phyloP scores from a whole-genome alignment of 2,113 vertebrate genomes.

The Amphiprion ocellaris region DNA sequence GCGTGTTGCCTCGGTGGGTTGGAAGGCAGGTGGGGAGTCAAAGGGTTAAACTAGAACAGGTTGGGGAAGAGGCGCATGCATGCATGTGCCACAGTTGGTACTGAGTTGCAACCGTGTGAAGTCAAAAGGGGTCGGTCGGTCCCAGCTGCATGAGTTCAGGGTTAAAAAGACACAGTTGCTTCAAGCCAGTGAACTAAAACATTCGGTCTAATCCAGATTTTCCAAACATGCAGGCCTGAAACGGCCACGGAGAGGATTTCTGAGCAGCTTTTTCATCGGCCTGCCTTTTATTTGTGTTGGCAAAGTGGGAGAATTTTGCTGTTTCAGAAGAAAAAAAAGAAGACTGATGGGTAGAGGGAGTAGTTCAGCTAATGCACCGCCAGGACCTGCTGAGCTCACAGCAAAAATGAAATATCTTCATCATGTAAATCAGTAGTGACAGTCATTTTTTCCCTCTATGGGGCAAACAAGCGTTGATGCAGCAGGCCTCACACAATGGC shows the following conservation, averaged over 20 bases:
- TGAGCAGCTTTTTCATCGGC: neutral
- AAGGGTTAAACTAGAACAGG: slow-evolving; percentile 74
- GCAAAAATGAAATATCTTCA: slow-evolving; percentile 62
- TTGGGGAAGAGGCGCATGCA: slow-evolving; percentile 49
- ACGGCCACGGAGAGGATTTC: neutral
- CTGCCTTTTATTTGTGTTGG: neutral
- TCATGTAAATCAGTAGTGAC: slow-evolving; percentile 59
- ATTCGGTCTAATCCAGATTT: slow-evolving; percentile 22
- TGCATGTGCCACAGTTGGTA: slow-evolving; percentile 39
- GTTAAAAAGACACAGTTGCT: slow-evolving; percentile 57
- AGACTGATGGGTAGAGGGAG: slow-evolving; percentile 10
- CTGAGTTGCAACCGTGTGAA: slow-evolving; percentile 37
- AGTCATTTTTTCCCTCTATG: slow-evolving; percentile 21
- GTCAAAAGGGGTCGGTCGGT: slow-evolving; percentile 36
- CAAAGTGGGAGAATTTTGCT: neutral
- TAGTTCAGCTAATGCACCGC: slow-evolving; percentile 12
- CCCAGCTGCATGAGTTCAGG: slow-evolving; percentile 38
- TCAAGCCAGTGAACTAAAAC: slow-evolving; percentile 56
- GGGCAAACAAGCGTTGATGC: slow-evolving; percentile 49
- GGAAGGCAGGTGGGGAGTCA: slow-evolving; percentile 70
- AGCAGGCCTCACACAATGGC: slow-evolving; percentile 69
- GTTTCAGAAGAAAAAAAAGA: neutral
- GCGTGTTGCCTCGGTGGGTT: slow-evolving; percentile 37
- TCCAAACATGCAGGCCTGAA: slow-evolving; percentile 24
- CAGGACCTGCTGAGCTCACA: slow-evolving; percentile 35